phyloP scores from a whole-genome alignment of 2,888 invertebrate species.

The Apamea monoglypha region DNA sequence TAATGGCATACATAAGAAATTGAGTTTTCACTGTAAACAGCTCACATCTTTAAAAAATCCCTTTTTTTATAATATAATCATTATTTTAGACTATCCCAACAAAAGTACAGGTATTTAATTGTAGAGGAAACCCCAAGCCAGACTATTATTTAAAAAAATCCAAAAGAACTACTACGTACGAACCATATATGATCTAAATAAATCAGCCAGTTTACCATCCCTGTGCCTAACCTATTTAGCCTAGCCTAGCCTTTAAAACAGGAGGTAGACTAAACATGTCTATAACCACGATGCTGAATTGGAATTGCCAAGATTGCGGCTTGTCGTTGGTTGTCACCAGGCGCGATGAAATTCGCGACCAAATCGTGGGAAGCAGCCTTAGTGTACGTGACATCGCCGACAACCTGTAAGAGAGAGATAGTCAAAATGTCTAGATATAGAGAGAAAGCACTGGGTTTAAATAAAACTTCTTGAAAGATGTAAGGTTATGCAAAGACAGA shows the following conservation, averaged over 20 bases:
- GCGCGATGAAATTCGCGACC: not conserved
- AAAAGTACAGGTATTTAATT: not conserved
- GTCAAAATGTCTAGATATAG: not conserved
- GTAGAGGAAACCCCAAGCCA: not conserved
- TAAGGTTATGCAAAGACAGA: not conserved
- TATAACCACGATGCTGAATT: not conserved
- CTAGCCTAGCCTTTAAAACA: not conserved
- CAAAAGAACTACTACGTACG: not conserved
- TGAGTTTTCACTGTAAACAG: not conserved
- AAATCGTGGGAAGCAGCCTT: not conserved
- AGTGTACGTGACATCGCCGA: not conserved
- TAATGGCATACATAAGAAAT: not conserved
- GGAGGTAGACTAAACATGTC: not conserved
- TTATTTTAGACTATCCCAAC: not conserved
- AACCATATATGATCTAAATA: not conserved
- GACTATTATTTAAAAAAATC: not conserved
- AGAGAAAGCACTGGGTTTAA: not conserved
- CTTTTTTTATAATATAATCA: not conserved
- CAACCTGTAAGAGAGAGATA: not conserved
- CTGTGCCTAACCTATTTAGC: not conserved
- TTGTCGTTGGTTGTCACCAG: not conserved
- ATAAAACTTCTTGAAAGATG: not conserved
- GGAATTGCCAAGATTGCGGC: conserved; percentile 7
- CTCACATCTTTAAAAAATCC: not conserved
- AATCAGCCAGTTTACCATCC: not conserved